Evolutionary conservation across 1,140 invertebrate genomes (phyloP).

Genomic region (Polypedilum pembai): DNA sequence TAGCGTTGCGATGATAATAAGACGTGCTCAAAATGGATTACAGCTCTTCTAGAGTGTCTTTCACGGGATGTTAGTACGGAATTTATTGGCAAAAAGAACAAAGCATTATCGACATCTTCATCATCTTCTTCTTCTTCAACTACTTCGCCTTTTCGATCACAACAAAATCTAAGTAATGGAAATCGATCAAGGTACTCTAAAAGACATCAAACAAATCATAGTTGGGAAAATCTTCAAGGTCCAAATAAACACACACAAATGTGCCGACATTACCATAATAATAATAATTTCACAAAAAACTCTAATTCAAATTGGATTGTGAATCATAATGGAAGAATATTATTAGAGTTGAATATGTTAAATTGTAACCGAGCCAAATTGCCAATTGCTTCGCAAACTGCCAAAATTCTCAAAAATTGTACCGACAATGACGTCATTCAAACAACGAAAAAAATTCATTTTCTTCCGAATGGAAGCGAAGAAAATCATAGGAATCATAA

Average conservation of each 20-base stretch:
- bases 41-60: constrained; percentile 32
- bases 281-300: background rate
- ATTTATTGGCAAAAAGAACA: background rate
- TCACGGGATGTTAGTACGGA: background rate
- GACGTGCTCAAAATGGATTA: constrained; percentile 33
- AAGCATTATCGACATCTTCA: too few relatives aligned
- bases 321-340: constrained; percentile 26
- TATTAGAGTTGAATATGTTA: constrained; percentile 1
- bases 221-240: constrained; percentile 25
- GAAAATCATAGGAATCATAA: constrained; percentile 1
- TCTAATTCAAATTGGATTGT: constrained; percentile 7
- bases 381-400: background rate
- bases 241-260: background rate
- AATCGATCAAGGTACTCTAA: constrained; percentile 20
- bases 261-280: too few relatives aligned
- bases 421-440: constrained; percentile 24
- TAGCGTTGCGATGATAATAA: constrained; percentile 34
- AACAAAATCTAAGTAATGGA: background rate
- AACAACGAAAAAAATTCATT: constrained; percentile 14
- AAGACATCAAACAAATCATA: background rate
- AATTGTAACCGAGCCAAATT: constrained; percentile 14
- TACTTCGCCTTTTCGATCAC: background rate
- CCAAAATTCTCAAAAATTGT: background rate
- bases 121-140: background rate
- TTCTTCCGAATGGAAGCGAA: background rate